Base-by-base conservation (phyloP, 2,888 invertebrate species). In the Platynereis dumerilii region DNA sequence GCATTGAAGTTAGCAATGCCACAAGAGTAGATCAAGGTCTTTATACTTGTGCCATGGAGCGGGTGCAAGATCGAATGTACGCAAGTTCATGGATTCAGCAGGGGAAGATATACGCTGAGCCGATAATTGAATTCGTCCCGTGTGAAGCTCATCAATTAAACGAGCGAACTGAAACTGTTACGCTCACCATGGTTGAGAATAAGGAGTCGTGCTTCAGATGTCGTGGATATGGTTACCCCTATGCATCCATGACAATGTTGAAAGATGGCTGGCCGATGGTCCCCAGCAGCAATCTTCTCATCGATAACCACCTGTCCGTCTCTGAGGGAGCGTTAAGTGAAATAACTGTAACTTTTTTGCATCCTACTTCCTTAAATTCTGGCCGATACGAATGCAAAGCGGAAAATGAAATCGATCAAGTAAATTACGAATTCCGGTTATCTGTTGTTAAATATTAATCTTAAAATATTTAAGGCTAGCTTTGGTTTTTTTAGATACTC, bases 171-270 rank as follows among this genome's bases (percentile, higher is more conserved):
- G 34, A 52, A 2, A 22, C 29, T 5, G n/a, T n/a, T n/a, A 12
- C 24, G 22, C 57, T 62, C 15, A 24, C n/a, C 17, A 44, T 52
- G 15, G 34, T 55, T 12, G 27, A 26, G 44, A 27, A 54, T 5
- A 56, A 57, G 29, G 65, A 65, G 20, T 59, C 65, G 15, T 65
- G 65, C 34, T 60, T 65, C 56, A 59, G 65, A 17, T 65, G 65
- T n/a, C 39, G 65, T 7, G 65, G 60, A 5, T 55, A 24, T 2
- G 65, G 65, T 5, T 65, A 65, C 44, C 65, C 65, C 1, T 45
- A 24, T 28, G 59, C 65, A 17, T n/a, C 53, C 3, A 52, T 65
- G 55, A 29, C 20, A 5, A 34, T 65, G 15, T 39, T 27, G 5
- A 53, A 44, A 24, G 60, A 60, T 22, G 60, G 65, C 27, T 12